Evolutionary conservation across 2,888 invertebrate genomes (phyloP), one percentile per base, ranked within the genome.

Genomic region (Callinectes sapidus): DNA sequence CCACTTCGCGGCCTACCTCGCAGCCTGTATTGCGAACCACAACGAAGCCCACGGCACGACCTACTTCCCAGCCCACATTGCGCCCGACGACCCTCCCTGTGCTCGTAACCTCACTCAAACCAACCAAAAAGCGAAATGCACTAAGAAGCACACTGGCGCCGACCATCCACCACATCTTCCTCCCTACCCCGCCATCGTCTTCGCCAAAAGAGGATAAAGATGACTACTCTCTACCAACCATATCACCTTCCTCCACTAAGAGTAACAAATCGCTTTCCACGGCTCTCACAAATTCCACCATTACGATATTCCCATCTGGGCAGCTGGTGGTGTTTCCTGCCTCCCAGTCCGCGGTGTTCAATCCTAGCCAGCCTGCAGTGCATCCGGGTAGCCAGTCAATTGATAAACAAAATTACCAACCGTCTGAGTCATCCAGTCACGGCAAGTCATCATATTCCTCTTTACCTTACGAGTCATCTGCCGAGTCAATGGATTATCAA

Each of bases 381-480:
- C 32, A 35, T 81, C 81, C 81, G 2, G 81, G 13, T 18, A 32
- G 16, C 2, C 13, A 81, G 2, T 35, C 32, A 35, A 18, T 2
- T 10, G n/a, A n/a, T 35, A 32, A 81, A 13, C 32, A 16, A 35
- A 81, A 32, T 35, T n/a, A 81, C 35, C 35, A 16, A 14, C 81
- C 81, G 2, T 13, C 35, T 16, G n/a, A 81, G 81, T 81, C 35
- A 81, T 35, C 81, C n/a, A 32, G 81, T 35, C 81, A 81, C 2
- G 71, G n/a, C n/a, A 6, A 71, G 6, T 71, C 71, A 8, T 71
- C 71, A 10, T 71, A 71, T 71, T 28, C 28, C 23, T 8, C 23
- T 23, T 71, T 28, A 71, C 71, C 71, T n/a, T 71, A 71, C n/a
- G 71, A 71, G 71, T 81, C 81, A 81, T 81, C 81, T 14, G 81